phyloP scores from a whole-genome alignment of 2,113 vertebrate species.

The Dunckerocampus dactyliophorus region DNA sequence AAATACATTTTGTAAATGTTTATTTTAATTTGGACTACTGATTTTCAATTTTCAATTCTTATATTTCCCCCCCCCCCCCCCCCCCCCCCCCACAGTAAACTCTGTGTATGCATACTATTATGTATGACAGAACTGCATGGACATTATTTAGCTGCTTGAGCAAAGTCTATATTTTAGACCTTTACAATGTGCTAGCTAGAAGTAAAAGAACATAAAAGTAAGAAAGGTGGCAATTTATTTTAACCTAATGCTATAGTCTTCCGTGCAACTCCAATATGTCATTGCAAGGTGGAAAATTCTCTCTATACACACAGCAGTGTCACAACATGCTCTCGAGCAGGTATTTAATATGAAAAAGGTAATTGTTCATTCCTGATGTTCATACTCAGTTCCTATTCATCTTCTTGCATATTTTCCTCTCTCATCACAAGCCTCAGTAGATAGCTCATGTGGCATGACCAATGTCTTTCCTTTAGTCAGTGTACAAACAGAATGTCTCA shows the following conservation, averaged over 20 bases:
- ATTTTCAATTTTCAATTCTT: too few relatives aligned
- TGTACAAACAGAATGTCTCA: constrained; percentile 25
- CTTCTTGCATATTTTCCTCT: constrained; percentile 27
- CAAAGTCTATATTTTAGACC: constrained; percentile 17
- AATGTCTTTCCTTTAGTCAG: constrained; percentile 25
- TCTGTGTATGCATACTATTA: too few relatives aligned
- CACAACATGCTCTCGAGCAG: too few relatives aligned
- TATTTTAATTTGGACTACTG: too few relatives aligned
- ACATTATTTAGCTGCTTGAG: constrained; percentile 15
- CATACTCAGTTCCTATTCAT: constrained; percentile 23
- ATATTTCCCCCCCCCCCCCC: too few relatives aligned
- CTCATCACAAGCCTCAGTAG: constrained; percentile 49
- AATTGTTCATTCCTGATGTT: constrained; percentile 3
- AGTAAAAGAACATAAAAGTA: constrained; percentile 39
- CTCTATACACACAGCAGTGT: too few relatives aligned
- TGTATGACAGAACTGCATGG: not conserved
- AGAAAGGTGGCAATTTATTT: constrained; percentile 52
- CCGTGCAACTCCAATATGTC: constrained; percentile 49
- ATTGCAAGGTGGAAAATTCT: constrained; percentile 36
- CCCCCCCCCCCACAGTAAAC: too few relatives aligned
- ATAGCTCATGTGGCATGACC: constrained; percentile 38
- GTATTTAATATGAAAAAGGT: too few relatives aligned
- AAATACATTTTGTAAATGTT: too few relatives aligned
- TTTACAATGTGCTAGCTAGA: constrained; percentile 29
- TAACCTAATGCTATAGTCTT: constrained; percentile 46